Conservation (phyloP, 2,113 vertebrate genomes). For the Octodon degus region DNA sequence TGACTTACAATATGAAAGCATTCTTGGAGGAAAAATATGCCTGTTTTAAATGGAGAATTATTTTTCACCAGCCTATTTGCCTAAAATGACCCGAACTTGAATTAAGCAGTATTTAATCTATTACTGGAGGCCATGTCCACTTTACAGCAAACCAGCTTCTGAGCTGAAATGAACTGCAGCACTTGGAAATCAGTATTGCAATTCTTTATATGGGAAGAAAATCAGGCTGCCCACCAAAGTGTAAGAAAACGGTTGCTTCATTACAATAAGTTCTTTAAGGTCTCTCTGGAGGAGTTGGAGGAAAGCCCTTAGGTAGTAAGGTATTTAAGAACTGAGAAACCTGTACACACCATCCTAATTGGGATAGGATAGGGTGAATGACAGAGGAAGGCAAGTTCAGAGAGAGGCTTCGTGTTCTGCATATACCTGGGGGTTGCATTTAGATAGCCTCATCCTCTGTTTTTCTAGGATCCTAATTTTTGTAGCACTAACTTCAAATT, state of each 20-base stretch:
- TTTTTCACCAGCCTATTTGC: constrained; percentile 33
- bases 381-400: not conserved
- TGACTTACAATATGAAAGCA: not conserved
- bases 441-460: not conserved
- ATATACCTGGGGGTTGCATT: rapidly evolving
- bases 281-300: not conserved
- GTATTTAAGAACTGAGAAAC: not conserved
- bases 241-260: not conserved
- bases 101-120: constrained; percentile 10
- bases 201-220: constrained; percentile 30
- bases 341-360: too few species aligned
- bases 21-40: not conserved
- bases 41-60: constrained; percentile 36
- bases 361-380: too few species aligned
- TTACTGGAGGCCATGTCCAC: not conserved
- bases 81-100: constrained; percentile 31
- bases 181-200: not conserved
- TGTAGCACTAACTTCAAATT: not conserved
- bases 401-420: not conserved
- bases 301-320: not conserved
- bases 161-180: not conserved
- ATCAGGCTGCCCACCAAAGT: not conserved
- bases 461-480: not conserved
- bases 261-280: not conserved
- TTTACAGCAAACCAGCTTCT: not conserved